These are phyloP conservation scores for Sinella curviseta DNA, from an alignment of 1,140 invertebrate species.

Conservation along the genomic window DNA sequence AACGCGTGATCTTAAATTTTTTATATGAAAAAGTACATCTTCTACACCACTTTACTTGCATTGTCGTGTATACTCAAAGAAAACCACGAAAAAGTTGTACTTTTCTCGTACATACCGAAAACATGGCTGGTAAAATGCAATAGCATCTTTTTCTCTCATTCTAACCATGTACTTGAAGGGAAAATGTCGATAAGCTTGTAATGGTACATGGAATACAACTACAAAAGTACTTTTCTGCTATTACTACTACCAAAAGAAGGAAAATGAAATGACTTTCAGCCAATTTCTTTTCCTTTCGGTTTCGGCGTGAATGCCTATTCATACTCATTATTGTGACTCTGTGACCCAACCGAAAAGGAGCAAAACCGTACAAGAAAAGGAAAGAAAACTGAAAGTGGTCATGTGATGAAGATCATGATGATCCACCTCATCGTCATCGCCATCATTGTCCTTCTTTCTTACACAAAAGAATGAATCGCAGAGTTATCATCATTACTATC, in stretches of 20 bases:
- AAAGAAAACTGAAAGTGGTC: background rate
- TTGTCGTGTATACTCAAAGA: background rate
- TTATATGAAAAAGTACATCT: background rate
- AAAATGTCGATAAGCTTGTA: background rate
- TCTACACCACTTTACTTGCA: too few relatives aligned
- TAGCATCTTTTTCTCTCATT: background rate
- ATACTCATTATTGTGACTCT: too few relatives aligned
- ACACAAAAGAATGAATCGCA: background rate
- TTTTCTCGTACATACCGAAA: background rate
- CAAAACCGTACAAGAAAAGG: too few relatives aligned
- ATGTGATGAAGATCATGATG: background rate
- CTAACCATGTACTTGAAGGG: background rate
- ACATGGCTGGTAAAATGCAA: background rate
- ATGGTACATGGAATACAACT: background rate
- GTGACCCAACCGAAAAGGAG: too few relatives aligned
- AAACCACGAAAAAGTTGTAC: slow-evolving; percentile 17
- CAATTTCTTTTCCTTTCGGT: background rate
- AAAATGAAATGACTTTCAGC: background rate
- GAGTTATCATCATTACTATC: background rate
- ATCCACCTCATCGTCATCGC: too few relatives aligned
- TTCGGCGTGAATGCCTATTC: too few relatives aligned
- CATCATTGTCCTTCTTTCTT: too few relatives aligned
- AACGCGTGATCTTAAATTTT: background rate
- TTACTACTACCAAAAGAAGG: background rate
- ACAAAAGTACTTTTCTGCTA: background rate